These are phyloP conservation scores for Watsonalla binaria DNA, from an alignment of 2,888 invertebrate genomes.

Conservation along the genomic window DNA sequence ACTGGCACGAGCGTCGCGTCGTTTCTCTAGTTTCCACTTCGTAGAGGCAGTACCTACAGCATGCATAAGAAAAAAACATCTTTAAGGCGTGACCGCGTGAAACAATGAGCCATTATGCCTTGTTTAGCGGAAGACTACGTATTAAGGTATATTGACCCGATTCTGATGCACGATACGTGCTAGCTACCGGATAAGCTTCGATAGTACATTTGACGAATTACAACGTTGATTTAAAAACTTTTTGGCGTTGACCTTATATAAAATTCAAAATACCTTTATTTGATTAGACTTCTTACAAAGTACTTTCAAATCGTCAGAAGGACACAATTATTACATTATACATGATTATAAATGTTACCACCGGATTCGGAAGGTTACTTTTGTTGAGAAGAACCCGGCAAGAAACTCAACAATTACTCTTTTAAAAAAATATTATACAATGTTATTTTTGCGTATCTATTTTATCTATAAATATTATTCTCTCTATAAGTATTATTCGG, in stretches of 20 bases:
- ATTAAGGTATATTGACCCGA: not conserved
- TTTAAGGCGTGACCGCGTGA: conserved; percentile 16
- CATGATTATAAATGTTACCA: too few species aligned
- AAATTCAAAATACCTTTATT: too few species aligned
- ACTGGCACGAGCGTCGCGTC: not conserved
- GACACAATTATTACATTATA: too few species aligned
- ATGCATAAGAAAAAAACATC: conserved; percentile 6
- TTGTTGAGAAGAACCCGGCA: too few species aligned
- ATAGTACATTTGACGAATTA: not conserved
- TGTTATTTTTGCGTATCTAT: too few species aligned
- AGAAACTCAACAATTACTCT: too few species aligned
- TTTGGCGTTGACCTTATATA: not conserved
- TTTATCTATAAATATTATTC: too few species aligned
- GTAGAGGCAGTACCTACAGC: not conserved
- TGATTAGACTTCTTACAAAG: too few species aligned
- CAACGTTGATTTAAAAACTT: not conserved
- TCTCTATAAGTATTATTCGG: too few species aligned
- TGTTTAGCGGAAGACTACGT: conserved; percentile 11
- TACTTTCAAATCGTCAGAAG: too few species aligned
- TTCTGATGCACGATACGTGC: not conserved
- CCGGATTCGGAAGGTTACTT: too few species aligned
- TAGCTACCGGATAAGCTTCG: not conserved
- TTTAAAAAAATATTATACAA: too few species aligned
- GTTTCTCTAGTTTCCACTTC: not conserved
- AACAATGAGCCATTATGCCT: conserved; percentile 22